Evolutionary conservation across 2,888 invertebrate genomes (phyloP).

Genomic region (Acrocyrtus sp.): DNA sequence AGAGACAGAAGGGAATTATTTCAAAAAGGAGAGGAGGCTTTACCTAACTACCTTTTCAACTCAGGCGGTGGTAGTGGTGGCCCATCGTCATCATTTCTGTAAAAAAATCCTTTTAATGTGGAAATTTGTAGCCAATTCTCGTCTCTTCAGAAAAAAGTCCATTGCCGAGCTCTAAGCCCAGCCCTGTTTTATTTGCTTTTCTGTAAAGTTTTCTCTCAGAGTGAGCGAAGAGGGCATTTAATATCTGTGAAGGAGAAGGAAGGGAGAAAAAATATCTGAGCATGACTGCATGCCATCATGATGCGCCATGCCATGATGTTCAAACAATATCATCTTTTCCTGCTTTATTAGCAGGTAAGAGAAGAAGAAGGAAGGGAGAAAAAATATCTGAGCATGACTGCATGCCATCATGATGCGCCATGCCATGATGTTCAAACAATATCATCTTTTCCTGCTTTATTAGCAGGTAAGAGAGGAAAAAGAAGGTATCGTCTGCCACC

Average conservation of each 20-base stretch:
- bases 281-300: background rate
- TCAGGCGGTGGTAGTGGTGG: slow-evolving; percentile 46
- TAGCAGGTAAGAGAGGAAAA: background rate
- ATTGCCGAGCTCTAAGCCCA: slow-evolving; percentile 38
- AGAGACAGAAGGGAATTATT: background rate
- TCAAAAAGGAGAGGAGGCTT: background rate
- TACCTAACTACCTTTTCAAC: slow-evolving; percentile 45
- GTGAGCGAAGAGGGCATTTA: background rate
- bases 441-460: slow-evolving; percentile 3
- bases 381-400: background rate
- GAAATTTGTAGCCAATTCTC: slow-evolving; percentile 53
- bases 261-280: no score
- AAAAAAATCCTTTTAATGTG: slow-evolving; percentile 41
- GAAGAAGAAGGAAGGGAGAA: background rate
- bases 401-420: no score
- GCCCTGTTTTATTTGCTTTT: slow-evolving; percentile 55
- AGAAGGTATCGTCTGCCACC: background rate
- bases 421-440: slow-evolving; percentile 5
- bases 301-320: background rate
- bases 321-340: slow-evolving; percentile 18
- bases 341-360: slow-evolving; percentile 7
- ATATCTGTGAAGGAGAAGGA: background rate
- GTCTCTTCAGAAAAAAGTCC: slow-evolving; percentile 19
- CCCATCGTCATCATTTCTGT: slow-evolving; percentile 35
- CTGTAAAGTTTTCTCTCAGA: background rate